Evolutionary conservation across 2,888 invertebrate genomes (phyloP).

Genomic region (Creontiades dilutus): DNA sequence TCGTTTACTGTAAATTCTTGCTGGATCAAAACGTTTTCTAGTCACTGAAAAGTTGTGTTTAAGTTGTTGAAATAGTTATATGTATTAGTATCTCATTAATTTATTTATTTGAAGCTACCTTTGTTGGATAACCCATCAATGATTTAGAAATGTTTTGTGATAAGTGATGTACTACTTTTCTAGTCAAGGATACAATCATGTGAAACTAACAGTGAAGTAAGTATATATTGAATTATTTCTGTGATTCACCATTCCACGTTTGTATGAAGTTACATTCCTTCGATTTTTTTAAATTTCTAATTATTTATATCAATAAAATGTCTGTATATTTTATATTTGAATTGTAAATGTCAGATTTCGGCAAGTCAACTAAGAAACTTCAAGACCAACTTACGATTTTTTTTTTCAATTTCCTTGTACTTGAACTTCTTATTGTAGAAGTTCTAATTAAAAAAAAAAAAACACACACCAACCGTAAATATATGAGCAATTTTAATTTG

Average conservation of each 20-base stretch:
- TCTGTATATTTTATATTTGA: background rate
- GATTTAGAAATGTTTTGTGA: background rate
- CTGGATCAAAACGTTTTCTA: constrained; percentile 6
- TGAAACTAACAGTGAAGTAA: background rate
- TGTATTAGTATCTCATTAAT: background rate
- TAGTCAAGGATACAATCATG: background rate
- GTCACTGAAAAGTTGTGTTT: constrained; percentile 7
- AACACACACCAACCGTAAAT: background rate
- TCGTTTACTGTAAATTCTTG: background rate
- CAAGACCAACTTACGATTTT: too few species aligned
- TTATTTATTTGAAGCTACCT: background rate
- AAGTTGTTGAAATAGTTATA: constrained; percentile 6
- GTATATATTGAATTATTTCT: background rate
- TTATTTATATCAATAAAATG: background rate
- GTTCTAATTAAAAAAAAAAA: too few species aligned
- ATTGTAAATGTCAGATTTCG: constrained; percentile 2
- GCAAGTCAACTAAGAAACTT: background rate
- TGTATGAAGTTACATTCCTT: background rate
- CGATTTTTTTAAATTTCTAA: background rate
- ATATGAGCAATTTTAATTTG: background rate
- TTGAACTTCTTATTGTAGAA: too few species aligned
- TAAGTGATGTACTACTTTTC: background rate
- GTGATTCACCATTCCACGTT: constrained; percentile 5
- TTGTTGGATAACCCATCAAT: background rate
- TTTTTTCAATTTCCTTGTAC: too few species aligned